Base-by-base conservation (phyloP, 2,888 invertebrate species). In the Rhogogaster chlorosoma region DNA sequence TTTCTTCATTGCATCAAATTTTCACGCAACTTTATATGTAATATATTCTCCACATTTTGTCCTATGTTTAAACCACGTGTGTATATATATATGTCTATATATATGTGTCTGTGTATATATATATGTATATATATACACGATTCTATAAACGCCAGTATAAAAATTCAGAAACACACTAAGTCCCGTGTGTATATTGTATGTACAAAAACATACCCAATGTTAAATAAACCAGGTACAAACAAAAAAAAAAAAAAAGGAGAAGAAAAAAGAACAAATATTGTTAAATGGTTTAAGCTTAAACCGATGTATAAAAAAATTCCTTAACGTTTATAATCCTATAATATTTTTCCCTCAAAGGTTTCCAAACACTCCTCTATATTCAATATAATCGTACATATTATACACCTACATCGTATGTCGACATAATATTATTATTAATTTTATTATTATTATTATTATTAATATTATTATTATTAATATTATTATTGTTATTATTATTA, bases 241-340 rank as follows among this genome's bases (percentile, higher is more conserved):
- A 32, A 32, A 53, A 22, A 36, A 32, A 26, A 36, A 57, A 38
- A 32, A 32, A 53, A 22, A 36, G n/a, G 3, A 61, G 6, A 29
- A 53, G 18, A 15, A 49, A 49, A 6, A 49, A 49, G n/a, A 18
- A 49, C 6, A n/a, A 49, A 49, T 6, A 53, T 53, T 53, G 18
- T 29, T 53, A 5, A 53, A 57, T 53, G 77, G 77, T 77, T 53
- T 29, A 77, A 77, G 26, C 29, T n/a, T n/a, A n/a, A 77, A 77
- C 77, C 77, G 36, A 53, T 53, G 53, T 53, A 53, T 32, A 18
- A 70, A 77, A 77, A 77, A 53, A 32, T 15, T 29, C 15, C 77
- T 32, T 32, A 77, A 49, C 26, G n/a, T 29, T 49, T 53, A 42
- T 18, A 77, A 49, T 53, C 26, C 26, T 53, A 29, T 36, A 18